Evolutionary conservation across 2,797 vertebrate species (phyloP).

Genomic region (Myioborus miniatus): DNA sequence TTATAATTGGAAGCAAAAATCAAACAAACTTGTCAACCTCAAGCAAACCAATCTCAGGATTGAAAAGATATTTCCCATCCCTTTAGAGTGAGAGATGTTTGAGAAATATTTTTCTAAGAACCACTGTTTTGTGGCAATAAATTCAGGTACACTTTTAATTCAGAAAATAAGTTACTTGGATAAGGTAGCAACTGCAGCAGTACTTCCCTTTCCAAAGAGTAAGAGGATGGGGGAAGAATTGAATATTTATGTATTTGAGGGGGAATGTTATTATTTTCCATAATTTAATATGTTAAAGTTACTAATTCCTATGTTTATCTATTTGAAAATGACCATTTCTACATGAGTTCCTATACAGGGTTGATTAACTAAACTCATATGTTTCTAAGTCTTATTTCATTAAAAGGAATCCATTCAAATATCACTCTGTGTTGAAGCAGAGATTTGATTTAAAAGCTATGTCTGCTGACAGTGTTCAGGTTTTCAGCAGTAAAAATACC

Average conservation of each 20-base stretch:
- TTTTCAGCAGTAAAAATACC: not conserved
- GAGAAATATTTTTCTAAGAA: not conserved
- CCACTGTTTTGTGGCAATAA: not conserved
- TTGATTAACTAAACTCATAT: not conserved
- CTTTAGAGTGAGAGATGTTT: not conserved
- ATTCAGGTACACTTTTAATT: not conserved
- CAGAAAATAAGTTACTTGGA: not conserved
- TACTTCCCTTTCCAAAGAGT: not conserved
- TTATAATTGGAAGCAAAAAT: not conserved
- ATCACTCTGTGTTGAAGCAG: not conserved
- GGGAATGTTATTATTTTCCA: no score
- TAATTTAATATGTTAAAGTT: not conserved
- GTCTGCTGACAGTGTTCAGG: not conserved
- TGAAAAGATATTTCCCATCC: not conserved
- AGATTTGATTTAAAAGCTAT: conserved; percentile 18
- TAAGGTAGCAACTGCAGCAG: not conserved
- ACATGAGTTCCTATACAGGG: not conserved
- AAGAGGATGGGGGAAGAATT: not conserved
- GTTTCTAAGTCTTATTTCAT: not conserved
- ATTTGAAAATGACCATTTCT: not conserved
- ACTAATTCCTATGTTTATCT: not conserved
- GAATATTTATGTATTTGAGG: not conserved
- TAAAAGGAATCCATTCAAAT: not conserved
- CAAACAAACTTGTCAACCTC: not conserved
- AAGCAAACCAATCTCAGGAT: not conserved